Evolutionary conservation across 2,113 vertebrate species (phyloP).

Genomic region (Cebus imitator): DNA sequence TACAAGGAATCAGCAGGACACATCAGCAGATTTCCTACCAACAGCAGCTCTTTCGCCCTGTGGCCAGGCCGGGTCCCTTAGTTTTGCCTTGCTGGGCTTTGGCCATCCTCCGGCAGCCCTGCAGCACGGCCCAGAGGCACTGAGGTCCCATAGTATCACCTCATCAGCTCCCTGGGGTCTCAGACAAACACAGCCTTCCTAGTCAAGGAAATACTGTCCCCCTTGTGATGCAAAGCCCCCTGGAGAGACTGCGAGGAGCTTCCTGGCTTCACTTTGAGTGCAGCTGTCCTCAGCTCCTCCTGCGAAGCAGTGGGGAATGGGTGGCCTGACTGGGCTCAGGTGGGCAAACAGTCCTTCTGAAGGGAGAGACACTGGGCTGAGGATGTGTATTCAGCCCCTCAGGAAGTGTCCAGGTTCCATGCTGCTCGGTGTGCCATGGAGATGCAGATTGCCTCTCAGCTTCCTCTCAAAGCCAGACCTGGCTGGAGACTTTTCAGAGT

Average conservation of each 20-base stretch:
- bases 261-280: slow-evolving; percentile 85
- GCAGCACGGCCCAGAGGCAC: slow-evolving; percentile 81
- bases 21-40: slow-evolving; percentile 20
- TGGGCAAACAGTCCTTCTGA: slow-evolving; percentile 94
- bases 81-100: slow-evolving; percentile 74
- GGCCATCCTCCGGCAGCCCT: slow-evolving; percentile 83
- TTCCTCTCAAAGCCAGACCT: slow-evolving; percentile 24
- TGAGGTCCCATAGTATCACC: slow-evolving; percentile 90
- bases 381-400: slow-evolving; percentile 88
- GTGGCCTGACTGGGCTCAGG: slow-evolving; percentile 88
- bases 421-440: slow-evolving; percentile 65
- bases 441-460: slow-evolving; percentile 65
- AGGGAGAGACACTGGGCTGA: slow-evolving; percentile 82
- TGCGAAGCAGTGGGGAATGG: slow-evolving; percentile 77
- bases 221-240: slow-evolving; percentile 89
- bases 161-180: slow-evolving; percentile 93
- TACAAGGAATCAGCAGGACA: slow-evolving; percentile 77
- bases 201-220: slow-evolving; percentile 87
- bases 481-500: slow-evolving; percentile 15
- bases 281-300: slow-evolving; percentile 86
- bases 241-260: slow-evolving; percentile 82
- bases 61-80: slow-evolving; percentile 79
- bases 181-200: slow-evolving; percentile 90
- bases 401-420: slow-evolving; percentile 82
- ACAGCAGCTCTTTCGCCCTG: slow-evolving; percentile 74